Percentiles rank a stretch among this genome's conserved stretches.
Conservation (phyloP, 2,888 invertebrate species). For the Tetragnatha montana region DNA sequence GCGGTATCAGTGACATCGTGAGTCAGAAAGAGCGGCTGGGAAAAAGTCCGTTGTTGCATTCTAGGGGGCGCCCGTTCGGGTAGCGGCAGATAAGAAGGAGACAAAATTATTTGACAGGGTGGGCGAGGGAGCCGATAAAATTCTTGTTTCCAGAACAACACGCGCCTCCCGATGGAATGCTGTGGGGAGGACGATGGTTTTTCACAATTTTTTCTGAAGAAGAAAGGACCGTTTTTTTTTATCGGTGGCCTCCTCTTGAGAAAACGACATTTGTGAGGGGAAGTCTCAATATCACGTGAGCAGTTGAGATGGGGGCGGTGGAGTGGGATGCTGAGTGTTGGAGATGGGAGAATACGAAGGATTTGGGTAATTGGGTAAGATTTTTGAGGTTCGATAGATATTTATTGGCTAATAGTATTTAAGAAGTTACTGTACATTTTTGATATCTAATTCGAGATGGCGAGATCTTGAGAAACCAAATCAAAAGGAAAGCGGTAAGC, state of each 20-base stretch:
- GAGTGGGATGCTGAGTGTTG: too few relatives aligned
- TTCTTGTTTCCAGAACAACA: not conserved
- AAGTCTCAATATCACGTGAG: not conserved
- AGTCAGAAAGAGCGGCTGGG: too few relatives aligned
- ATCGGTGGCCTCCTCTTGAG: not conserved
- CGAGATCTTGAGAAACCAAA: too few relatives aligned
- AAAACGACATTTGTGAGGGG: not conserved
- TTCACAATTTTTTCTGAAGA: not conserved
- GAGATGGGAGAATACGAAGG: not conserved
- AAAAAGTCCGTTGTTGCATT: not conserved
- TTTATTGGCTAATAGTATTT: too few relatives aligned
- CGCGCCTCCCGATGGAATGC: not conserved
- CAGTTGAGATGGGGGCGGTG: not conserved
- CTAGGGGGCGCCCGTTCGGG: constrained; percentile 2
- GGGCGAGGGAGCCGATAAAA: constrained; percentile 12
- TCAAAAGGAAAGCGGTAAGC: too few relatives aligned
- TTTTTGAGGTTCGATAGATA: not conserved
- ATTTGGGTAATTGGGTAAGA: not conserved
- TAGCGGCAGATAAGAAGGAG: constrained; percentile 18
- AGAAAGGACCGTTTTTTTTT: not conserved
- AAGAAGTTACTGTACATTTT: too few relatives aligned
- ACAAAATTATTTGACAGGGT: constrained; percentile 33
- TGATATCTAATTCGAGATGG: too few relatives aligned
- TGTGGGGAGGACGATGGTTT: not conserved
- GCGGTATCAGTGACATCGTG: too few relatives aligned